These are phyloP conservation scores for Gonatopus flavifemur DNA, from an alignment of 1,140 invertebrate genomes.

Conservation along the genomic window DNA sequence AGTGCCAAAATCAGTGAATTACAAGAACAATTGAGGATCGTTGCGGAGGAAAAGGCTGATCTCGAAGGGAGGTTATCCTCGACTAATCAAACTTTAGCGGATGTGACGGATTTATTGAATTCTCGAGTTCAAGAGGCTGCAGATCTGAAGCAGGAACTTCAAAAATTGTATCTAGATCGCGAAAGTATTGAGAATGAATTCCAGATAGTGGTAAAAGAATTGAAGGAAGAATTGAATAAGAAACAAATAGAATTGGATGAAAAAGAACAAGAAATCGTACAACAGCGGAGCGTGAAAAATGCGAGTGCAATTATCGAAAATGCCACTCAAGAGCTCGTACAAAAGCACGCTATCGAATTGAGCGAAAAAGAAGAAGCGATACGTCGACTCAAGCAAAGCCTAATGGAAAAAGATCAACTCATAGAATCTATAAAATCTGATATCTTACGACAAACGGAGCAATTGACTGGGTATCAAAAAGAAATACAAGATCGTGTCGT, in stretches of 20 bases:
- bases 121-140: conserved; percentile 47
- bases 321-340: conserved; percentile 50
- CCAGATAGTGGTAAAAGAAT: conserved; percentile 26
- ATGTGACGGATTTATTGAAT: conserved; percentile 44
- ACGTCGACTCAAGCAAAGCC: conserved; percentile 19
- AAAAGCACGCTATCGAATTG: conserved; percentile 27
- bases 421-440: conserved; percentile 21
- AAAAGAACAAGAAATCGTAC: conserved; percentile 36
- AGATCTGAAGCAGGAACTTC: conserved; percentile 51
- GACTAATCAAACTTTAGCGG: conserved; percentile 27
- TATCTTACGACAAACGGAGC: conserved; percentile 14
- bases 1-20: neutral
- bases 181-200: conserved; percentile 27
- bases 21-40: conserved; percentile 48
- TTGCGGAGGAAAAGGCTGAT: conserved; percentile 42
- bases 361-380: conserved; percentile 21
- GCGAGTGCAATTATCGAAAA: conserved; percentile 30
- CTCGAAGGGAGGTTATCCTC: conserved; percentile 37
- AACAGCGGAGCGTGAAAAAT: conserved; percentile 19
- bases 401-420: conserved; percentile 28
- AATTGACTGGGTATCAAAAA: conserved; percentile 18
- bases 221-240: conserved; percentile 54
- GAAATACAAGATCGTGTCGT: conserved; percentile 28
- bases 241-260: conserved; percentile 55
- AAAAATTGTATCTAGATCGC: conserved; percentile 49